Conservation (phyloP, 23 tunicate species). For the Halocynthia aurantium region DNA sequence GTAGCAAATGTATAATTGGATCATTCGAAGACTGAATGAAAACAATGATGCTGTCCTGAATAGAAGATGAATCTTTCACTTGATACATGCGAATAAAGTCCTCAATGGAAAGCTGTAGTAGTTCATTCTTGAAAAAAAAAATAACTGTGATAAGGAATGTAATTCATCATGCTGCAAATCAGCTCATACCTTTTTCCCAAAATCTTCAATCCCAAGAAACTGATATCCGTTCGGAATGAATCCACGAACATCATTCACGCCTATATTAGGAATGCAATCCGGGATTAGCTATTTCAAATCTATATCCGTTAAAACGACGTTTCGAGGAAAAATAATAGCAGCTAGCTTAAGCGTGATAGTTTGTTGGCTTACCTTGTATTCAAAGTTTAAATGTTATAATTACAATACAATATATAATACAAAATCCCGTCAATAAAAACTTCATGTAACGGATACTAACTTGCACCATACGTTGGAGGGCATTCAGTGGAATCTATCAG, state of each 20-base stretch:
- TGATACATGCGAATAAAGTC: background rate
- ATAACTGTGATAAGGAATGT: background rate
- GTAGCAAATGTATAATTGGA: background rate
- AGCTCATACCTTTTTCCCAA: conserved; percentile 17
- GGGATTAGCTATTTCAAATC: too few species aligned
- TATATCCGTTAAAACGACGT: too few species aligned
- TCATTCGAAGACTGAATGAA: background rate
- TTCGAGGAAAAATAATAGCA: too few species aligned
- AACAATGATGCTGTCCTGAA: background rate
- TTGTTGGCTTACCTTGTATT: background rate
- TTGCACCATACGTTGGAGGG: conserved; percentile 83
- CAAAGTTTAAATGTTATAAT: too few species aligned
- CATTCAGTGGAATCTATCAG: conserved; percentile 91
- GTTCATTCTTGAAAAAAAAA: background rate
- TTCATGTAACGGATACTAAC: conserved; percentile 5
- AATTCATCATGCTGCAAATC: background rate
- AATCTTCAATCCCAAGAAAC: conserved; percentile 55
- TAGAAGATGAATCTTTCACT: background rate
- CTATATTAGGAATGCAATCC: conserved; percentile 11
- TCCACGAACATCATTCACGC: conserved; percentile 74
- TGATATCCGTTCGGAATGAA: conserved; percentile 65
- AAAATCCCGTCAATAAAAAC: background rate
- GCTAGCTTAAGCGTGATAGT: background rate
- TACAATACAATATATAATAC: background rate
- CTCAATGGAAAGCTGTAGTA: background rate